These are phyloP conservation scores for Neotoma lepida DNA, from an alignment of 2,113 vertebrate species.

Conservation along the genomic window DNA sequence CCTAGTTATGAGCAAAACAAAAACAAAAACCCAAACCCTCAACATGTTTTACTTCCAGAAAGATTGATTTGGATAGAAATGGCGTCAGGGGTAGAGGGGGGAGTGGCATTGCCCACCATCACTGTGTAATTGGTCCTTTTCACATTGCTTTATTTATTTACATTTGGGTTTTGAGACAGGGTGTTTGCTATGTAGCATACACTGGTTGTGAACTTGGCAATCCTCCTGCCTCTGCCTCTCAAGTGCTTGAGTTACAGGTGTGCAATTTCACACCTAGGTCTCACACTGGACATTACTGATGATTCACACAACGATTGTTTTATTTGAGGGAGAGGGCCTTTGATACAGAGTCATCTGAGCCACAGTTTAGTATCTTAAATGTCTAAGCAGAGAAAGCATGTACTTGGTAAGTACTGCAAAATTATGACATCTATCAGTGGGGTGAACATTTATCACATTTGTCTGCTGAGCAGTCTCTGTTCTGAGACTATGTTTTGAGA, in stretches of 20 bases:
- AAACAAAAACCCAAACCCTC: background rate
- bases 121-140: background rate
- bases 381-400: background rate
- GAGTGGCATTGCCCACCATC: background rate
- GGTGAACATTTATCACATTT: background rate
- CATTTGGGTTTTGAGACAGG: background rate
- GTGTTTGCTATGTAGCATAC: background rate
- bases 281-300: background rate
- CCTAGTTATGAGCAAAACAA: background rate
- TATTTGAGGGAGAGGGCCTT: constrained; percentile 16
- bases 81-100: constrained; percentile 14
- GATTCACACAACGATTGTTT: background rate
- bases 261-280: background rate
- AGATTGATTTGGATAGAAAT: constrained; percentile 28
- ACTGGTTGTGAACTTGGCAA: background rate
- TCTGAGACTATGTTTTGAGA: constrained; percentile 27
- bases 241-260: background rate
- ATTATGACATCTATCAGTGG: background rate
- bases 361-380: background rate
- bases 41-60: constrained; percentile 42
- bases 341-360: background rate
- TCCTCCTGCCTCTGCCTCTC: background rate
- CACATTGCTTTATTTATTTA: background rate
- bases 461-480: background rate
- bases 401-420: background rate